A percentile compares a stretch with the other conserved stretches of the same genome.
Conservation (phyloP, 2,113 vertebrate species). For the Boleophthalmus pectinirostris region DNA sequence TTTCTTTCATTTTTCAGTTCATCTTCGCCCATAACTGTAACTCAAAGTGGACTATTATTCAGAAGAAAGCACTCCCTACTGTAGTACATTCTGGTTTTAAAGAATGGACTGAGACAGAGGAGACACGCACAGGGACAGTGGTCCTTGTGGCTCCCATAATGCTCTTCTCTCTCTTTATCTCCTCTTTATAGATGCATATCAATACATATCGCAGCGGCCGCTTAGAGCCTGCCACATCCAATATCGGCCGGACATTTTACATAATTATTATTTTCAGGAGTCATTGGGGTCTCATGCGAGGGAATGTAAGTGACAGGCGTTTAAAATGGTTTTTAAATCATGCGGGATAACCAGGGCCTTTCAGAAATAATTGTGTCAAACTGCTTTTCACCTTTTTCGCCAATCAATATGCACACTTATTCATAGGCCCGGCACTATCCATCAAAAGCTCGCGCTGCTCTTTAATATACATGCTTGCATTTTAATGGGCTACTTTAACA, state of each 20-base stretch:
- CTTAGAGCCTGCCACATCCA: slow-evolving; percentile 68
- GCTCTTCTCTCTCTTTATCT: slow-evolving; percentile 58
- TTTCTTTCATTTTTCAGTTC: neutral
- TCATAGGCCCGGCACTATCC: slow-evolving; percentile 73
- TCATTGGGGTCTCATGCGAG: slow-evolving; percentile 74
- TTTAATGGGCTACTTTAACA: slow-evolving; percentile 80
- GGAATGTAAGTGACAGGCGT: slow-evolving; percentile 79
- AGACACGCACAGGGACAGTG: slow-evolving; percentile 29
- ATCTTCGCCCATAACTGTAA: neutral
- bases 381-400: slow-evolving; percentile 81
- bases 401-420: slow-evolving; percentile 82
- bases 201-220: slow-evolving; percentile 56
- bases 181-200: slow-evolving; percentile 72
- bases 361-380: slow-evolving; percentile 83
- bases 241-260: slow-evolving; percentile 77
- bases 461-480: slow-evolving; percentile 84
- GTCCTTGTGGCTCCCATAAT: slow-evolving; percentile 52
- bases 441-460: slow-evolving; percentile 76
- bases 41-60: neutral
- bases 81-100: neutral
- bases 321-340: slow-evolving; percentile 83
- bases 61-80: neutral
- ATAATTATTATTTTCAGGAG: slow-evolving; percentile 83
- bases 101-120: slow-evolving; percentile 3
- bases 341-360: slow-evolving; percentile 72